phyloP scores from a whole-genome alignment of 2,888 invertebrate species.

The Cosmia trapezina region DNA sequence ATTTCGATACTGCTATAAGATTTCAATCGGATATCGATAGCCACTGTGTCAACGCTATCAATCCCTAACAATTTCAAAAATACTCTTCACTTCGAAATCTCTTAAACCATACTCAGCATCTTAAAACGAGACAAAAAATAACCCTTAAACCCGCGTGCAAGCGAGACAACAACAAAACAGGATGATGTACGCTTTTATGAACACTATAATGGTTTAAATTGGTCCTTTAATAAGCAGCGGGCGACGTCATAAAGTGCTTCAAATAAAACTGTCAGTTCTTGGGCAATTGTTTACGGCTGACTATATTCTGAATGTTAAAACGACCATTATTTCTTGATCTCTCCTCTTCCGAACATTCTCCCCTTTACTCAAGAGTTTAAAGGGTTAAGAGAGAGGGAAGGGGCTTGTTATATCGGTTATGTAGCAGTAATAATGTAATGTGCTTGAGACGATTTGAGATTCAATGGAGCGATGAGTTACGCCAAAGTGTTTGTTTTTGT shows the following conservation, averaged over 20 bases:
- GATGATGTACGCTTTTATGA: constrained; percentile 89
- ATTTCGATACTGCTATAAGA: neutral
- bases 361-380: constrained; percentile 23
- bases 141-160: constrained; percentile 54
- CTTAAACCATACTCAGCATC: constrained; percentile 84
- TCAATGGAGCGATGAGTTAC: constrained; percentile 66
- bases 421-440: constrained; percentile 66
- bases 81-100: constrained; percentile 85
- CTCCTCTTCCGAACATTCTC: constrained; percentile 37
- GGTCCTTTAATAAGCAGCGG: constrained; percentile 86
- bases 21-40: constrained; percentile 53
- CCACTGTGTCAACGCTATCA: constrained; percentile 46
- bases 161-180: constrained; percentile 82
- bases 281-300: constrained; percentile 68
- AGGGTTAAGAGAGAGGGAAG: constrained; percentile 19
- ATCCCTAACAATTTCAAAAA: constrained; percentile 83
- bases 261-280: constrained; percentile 79
- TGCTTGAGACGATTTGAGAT: constrained; percentile 64
- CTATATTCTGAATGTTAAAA: constrained; percentile 67
- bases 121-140: constrained; percentile 72
- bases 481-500: constrained; percentile 64
- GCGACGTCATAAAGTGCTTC: constrained; percentile 83
- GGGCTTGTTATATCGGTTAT: constrained; percentile 44
- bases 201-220: constrained; percentile 89
- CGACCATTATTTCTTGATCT: constrained; percentile 65